Percentiles rank a stretch among this genome's conserved stretches.
Conservation (phyloP, 2,797 vertebrate genomes). For the Coregonus sp. region DNA sequence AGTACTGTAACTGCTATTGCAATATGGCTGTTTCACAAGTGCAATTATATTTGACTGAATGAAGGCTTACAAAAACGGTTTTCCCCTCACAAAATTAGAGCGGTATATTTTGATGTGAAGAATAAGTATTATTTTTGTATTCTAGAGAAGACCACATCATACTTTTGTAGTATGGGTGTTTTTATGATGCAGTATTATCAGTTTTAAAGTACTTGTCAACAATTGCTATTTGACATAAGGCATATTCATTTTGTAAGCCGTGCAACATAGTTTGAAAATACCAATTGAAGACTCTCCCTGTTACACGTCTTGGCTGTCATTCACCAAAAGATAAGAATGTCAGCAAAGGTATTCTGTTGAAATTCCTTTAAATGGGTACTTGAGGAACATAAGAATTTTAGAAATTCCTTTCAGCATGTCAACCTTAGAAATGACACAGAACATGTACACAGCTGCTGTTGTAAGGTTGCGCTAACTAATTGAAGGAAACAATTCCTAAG, state of each 20-base stretch:
- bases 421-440: neutral
- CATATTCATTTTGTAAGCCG: neutral
- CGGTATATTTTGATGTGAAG: constrained; percentile 3
- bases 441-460: neutral
- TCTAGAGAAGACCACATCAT: neutral
- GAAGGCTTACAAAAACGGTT: neutral
- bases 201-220: neutral
- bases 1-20: neutral
- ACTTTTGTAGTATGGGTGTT: neutral
- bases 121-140: neutral
- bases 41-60: neutral
- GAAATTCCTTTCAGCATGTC: neutral
- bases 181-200: neutral
- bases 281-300: neutral
- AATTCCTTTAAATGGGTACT: neutral
- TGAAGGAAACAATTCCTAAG: neutral
- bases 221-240: neutral
- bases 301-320: neutral
- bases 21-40: neutral
- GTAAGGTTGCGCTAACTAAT: neutral
- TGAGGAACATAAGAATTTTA: constrained; percentile 4
- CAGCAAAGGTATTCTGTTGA: neutral
- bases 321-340: neutral
- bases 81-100: neutral
- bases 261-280: neutral